Conservation (phyloP, 2,888 invertebrate species). For the Brenthis hecate region DNA sequence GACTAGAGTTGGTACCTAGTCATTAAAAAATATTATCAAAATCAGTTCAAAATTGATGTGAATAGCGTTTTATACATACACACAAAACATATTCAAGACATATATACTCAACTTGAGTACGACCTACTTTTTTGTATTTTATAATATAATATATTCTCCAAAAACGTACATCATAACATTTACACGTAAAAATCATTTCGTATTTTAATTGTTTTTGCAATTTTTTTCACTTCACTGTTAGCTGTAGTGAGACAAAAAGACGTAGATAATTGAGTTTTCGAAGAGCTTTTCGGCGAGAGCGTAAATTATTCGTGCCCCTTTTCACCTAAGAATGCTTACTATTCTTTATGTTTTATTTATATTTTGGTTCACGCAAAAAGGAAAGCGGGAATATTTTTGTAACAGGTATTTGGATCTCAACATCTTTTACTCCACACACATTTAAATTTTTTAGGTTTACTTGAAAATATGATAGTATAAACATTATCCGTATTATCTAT, state of each 20-base stretch:
- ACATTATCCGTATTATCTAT: too few relatives aligned
- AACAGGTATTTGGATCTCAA: constrained; percentile 6
- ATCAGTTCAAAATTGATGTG: too few relatives aligned
- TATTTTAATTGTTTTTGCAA: constrained; percentile 19
- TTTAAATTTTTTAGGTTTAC: background rate
- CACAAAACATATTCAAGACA: too few relatives aligned
- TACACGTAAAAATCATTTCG: constrained; percentile 18
- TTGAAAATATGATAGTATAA: background rate
- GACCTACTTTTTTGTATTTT: background rate
- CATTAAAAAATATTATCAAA: too few relatives aligned
- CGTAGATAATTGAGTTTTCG: constrained; percentile 69
- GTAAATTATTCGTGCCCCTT: constrained; percentile 52
- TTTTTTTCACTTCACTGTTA: constrained; percentile 17
- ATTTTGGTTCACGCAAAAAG: constrained; percentile 5
- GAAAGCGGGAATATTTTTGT: background rate
- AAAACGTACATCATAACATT: constrained; percentile 5
- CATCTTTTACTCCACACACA: background rate
- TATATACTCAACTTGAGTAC: background rate
- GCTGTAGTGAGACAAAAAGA: constrained; percentile 55
- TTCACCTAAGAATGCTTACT: constrained; percentile 23
- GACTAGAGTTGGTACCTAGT: too few relatives aligned
- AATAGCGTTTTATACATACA: too few relatives aligned
- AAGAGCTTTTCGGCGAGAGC: constrained; percentile 57
- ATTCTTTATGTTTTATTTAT: constrained; percentile 15
- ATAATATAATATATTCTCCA: background rate